phyloP scores from a whole-genome alignment of 2,888 invertebrate species.

The Drosophila atripex region DNA sequence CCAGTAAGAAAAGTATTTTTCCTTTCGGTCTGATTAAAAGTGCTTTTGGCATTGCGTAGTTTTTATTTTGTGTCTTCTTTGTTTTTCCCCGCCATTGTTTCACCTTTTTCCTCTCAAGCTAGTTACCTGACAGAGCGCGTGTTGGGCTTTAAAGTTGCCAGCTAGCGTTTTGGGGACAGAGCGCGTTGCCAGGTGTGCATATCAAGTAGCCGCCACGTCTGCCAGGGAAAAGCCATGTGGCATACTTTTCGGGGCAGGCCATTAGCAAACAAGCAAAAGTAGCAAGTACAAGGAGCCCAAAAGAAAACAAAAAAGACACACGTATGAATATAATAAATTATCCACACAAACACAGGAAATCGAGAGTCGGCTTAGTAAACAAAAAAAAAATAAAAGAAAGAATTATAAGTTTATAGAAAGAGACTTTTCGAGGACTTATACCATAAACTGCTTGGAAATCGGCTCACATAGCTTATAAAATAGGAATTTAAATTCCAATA shows the following conservation, averaged over 20 bases:
- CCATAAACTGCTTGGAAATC: constrained; percentile 66
- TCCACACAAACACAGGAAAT: constrained; percentile 18
- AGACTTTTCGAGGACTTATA: constrained; percentile 29
- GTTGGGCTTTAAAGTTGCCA: constrained; percentile 52
- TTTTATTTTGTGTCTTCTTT: constrained; percentile 4
- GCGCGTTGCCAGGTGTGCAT: constrained; percentile 69
- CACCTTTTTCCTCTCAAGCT: constrained; percentile 5
- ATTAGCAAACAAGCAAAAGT: constrained; percentile 51
- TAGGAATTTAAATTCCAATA: constrained; percentile 78
- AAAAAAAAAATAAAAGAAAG: background rate
- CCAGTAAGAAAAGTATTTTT: constrained; percentile 7
- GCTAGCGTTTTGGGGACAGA: constrained; percentile 35
- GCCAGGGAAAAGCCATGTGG: constrained; percentile 35
- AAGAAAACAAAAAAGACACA: constrained; percentile 24
- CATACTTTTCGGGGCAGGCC: constrained; percentile 54
- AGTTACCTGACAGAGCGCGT: constrained; percentile 48
- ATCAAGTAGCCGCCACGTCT: constrained; percentile 66
- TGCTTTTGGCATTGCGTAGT: background rate
- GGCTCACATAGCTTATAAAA: constrained; percentile 73
- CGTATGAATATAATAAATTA: constrained; percentile 73
- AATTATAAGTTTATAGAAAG: background rate
- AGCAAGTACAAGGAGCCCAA: constrained; percentile 19
- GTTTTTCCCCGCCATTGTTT: constrained; percentile 12
- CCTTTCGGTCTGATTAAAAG: constrained; percentile 2
- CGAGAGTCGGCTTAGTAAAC: constrained; percentile 14